Evolutionary conservation across 1,140 invertebrate genomes (phyloP).

Genomic region (Eulimnadia texana): DNA sequence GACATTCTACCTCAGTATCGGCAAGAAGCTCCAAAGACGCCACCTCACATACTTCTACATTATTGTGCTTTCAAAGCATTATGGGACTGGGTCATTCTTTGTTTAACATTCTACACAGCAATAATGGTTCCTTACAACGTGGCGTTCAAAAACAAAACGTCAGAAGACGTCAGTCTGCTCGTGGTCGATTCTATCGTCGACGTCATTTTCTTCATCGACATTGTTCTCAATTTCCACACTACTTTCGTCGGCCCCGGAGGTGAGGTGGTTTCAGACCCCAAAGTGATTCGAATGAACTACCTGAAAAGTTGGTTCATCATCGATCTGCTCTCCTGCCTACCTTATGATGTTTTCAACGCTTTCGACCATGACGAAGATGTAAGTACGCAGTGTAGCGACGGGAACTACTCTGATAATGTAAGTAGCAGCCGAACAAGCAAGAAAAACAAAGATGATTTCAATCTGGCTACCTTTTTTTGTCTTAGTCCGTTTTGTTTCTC

Average conservation of each 20-base stretch:
- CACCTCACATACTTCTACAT: slow-evolving; percentile 91
- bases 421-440: slow-evolving; percentile 18
- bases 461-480: too few species aligned
- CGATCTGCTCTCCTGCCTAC: slow-evolving; percentile 94
- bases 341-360: slow-evolving; percentile 99
- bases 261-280: slow-evolving; percentile 94
- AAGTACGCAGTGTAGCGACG: slow-evolving; percentile 34
- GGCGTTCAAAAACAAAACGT: slow-evolving; percentile 98
- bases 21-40: slow-evolving; percentile 98
- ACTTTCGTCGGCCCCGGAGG: slow-evolving; percentile 97
- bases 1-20: slow-evolving; percentile 98
- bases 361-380: slow-evolving; percentile 98
- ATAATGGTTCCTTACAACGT: slow-evolving; percentile 99
- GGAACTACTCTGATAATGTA: slow-evolving; percentile 23
- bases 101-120: slow-evolving; percentile 98
- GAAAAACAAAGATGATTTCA: not conserved
- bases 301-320: slow-evolving; percentile 99
- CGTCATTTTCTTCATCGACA: slow-evolving; percentile 99
- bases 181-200: slow-evolving; percentile 98
- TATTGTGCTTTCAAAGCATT: slow-evolving; percentile 94
- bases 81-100: slow-evolving; percentile 99
- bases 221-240: slow-evolving; percentile 99
- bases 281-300: slow-evolving; percentile 96
- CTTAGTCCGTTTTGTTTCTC: too few species aligned
- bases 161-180: slow-evolving; percentile 91